A percentile compares a stretch with the other conserved stretches of the same genome.
These are phyloP conservation scores for Acromyrmex echinatior DNA, from an alignment of 1,140 invertebrate genomes.

Conservation along the genomic window DNA sequence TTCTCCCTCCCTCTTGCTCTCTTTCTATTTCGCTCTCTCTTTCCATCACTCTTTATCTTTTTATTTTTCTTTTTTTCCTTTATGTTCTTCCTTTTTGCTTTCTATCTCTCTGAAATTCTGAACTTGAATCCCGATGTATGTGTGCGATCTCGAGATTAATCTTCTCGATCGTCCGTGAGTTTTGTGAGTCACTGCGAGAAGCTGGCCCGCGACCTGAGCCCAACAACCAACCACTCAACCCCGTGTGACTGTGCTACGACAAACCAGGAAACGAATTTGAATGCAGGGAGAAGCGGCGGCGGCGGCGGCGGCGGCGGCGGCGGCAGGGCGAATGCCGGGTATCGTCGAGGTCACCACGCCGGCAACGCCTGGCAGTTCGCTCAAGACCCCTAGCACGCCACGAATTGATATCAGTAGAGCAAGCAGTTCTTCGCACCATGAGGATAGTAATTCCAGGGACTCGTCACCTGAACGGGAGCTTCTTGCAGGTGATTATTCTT, in stretches of 20 bases:
- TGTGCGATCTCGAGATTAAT: slow-evolving; percentile 57
- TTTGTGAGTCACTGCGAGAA: slow-evolving; percentile 46
- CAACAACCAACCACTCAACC: slow-evolving; percentile 66
- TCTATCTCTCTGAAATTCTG: slow-evolving; percentile 2
- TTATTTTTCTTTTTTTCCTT: too few relatives aligned
- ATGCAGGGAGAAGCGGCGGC: slow-evolving; percentile 84
- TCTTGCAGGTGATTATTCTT: slow-evolving; percentile 83
- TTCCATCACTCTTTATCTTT: too few relatives aligned
- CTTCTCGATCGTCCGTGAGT: slow-evolving; percentile 41
- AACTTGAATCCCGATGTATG: slow-evolving; percentile 47
- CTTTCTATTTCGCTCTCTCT: too few relatives aligned
- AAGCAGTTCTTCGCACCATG: slow-evolving; percentile 94
- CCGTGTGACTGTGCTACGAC: slow-evolving; percentile 70
- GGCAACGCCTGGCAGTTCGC: slow-evolving; percentile 84
- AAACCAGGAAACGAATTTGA: slow-evolving; percentile 79
- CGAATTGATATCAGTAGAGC: slow-evolving; percentile 95
- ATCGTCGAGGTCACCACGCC: slow-evolving; percentile 89
- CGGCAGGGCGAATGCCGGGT: slow-evolving; percentile 88
- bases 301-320: slow-evolving; percentile 85
- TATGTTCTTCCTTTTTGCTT: neutral
- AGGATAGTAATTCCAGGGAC: slow-evolving; percentile 91
- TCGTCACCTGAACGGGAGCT: slow-evolving; percentile 93
- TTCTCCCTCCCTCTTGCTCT: too few relatives aligned
- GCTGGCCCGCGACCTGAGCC: slow-evolving; percentile 51
- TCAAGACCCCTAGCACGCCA: slow-evolving; percentile 91